Evolutionary conservation across 1,140 invertebrate species (phyloP).

Genomic region (Eupristina koningsbergeri): DNA sequence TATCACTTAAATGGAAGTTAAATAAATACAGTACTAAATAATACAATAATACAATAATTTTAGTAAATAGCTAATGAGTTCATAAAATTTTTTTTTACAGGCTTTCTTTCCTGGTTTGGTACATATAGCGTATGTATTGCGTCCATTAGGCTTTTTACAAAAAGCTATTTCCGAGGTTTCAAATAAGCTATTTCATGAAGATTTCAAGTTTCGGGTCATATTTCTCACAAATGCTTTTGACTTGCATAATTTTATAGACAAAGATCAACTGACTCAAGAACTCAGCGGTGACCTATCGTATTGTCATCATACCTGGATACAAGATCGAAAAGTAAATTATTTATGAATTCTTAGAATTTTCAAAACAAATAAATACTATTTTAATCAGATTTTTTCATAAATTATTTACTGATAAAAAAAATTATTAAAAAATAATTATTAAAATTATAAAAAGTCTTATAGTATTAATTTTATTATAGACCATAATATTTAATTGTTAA

Average conservation of each 20-base stretch:
- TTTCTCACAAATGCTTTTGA: constrained; percentile 86
- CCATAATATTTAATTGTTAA: too few relatives aligned
- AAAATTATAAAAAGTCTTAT: too few relatives aligned
- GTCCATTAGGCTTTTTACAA: constrained; percentile 93
- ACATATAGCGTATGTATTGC: constrained; percentile 91
- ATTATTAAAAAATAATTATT: too few relatives aligned
- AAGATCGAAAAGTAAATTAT: constrained; percentile 95
- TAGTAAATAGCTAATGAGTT: neutral
- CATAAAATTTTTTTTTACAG: constrained; percentile 71
- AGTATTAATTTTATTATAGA: too few relatives aligned
- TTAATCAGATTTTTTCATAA: too few relatives aligned
- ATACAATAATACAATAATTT: too few relatives aligned
- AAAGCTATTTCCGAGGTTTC: constrained; percentile 96
- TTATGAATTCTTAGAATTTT: too few relatives aligned
- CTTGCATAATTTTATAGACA: constrained; percentile 88
- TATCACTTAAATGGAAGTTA: neutral
- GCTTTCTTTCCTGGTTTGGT: constrained; percentile 94
- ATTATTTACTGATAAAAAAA: too few relatives aligned
- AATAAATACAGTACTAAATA: neutral
- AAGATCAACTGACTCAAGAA: constrained; percentile 88
- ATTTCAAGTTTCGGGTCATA: constrained; percentile 93
- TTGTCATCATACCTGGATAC: constrained; percentile 96
- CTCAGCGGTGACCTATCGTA: constrained; percentile 91
- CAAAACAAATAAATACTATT: too few relatives aligned
- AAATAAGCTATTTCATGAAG: constrained; percentile 93